Conservation (phyloP, 37 sponge, comb jelly and placozoan species). For the Lycopodina hypogea region DNA sequence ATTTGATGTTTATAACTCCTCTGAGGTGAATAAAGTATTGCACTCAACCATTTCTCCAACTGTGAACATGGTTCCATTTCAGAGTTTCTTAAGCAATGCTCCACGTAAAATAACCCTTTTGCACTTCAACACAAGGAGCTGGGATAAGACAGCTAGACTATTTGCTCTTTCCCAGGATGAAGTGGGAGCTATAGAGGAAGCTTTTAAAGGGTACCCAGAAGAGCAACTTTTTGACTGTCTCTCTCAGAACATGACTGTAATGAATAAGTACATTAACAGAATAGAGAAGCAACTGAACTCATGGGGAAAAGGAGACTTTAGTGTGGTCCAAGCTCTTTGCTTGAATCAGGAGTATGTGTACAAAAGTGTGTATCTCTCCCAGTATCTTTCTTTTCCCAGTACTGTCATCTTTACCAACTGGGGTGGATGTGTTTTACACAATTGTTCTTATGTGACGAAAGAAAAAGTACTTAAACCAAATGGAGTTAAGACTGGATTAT, state of each 20-base stretch:
- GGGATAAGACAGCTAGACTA: neutral
- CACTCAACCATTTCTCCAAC: conserved; percentile 11
- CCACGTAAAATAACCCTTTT: conserved; percentile 12
- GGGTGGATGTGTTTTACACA: conserved; percentile 17
- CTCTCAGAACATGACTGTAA: neutral
- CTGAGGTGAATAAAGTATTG: neutral
- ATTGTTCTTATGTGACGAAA: conserved; percentile 9
- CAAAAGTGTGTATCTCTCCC: conserved; percentile 18
- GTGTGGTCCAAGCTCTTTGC: conserved; percentile 10
- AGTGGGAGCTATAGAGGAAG: neutral
- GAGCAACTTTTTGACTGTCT: neutral
- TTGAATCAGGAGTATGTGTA: conserved; percentile 1
- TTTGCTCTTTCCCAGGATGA: conserved; percentile 2
- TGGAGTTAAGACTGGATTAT: neutral
- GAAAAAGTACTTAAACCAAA: neutral
- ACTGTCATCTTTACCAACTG: conserved; percentile 47
- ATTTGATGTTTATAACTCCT: conserved; percentile 15
- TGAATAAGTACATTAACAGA: neutral
- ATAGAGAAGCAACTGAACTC: conserved; percentile 10
- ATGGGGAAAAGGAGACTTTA: neutral
- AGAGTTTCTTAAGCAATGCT: conserved; percentile 6
- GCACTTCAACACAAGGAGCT: conserved; percentile 14
- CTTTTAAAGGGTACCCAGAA: neutral
- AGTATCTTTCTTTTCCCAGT: conserved; percentile 1
- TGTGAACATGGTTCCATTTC: conserved; percentile 7